Base-by-base conservation (phyloP, 1,140 invertebrate species). In the Pogonognathellus flavescens region DNA sequence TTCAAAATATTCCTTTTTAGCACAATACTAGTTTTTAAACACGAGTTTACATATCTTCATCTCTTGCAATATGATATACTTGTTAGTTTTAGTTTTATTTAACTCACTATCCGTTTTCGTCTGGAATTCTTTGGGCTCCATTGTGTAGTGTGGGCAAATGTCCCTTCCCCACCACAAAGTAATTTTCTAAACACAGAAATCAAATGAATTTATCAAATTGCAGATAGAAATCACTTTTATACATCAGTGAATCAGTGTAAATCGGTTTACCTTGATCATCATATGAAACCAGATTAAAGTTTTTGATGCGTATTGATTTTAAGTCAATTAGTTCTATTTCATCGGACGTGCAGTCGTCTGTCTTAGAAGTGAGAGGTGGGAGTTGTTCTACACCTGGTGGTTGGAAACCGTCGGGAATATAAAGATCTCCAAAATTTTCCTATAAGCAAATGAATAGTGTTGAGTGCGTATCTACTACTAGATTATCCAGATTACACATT, bases 91-190 rank as follows among this genome's bases (percentile, higher is more conserved):
- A 41, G 18, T 20, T 70, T 70, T 4, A 82, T 57, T 59, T 57
- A 8, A 94, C 95, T 95, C 91, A 97, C 96, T 97, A 97, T 93
- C 96, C 96, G 88, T 94, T 93, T 92, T 98, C 97, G 91, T 98
- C 96, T 2, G 96, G 96, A 85, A 97, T 93, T 92, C 90, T 92
- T 1, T 60, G 55, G 10, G 83, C 88, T 83, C 87, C 72, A 55
- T 70, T 80, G 11, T 72, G 14, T 2, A 85, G n/a, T 18, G 66
- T 86, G 10, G 96, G 96, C 90, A 96, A 94, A n/a, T 96, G 94
- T 0, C 96, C 96, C 83, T 94, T 93, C 8, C 97, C 97, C 11
- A 96, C 94, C 94, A 95, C 96, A 90, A 98, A 98, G 91, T 95
- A 96, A 0, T 95, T 94, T 82, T 95, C 93, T 90, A 87, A 11